Evolutionary conservation across 2,797 vertebrate genomes (phyloP).

Genomic region (Hypotaenidia philippensis): DNA sequence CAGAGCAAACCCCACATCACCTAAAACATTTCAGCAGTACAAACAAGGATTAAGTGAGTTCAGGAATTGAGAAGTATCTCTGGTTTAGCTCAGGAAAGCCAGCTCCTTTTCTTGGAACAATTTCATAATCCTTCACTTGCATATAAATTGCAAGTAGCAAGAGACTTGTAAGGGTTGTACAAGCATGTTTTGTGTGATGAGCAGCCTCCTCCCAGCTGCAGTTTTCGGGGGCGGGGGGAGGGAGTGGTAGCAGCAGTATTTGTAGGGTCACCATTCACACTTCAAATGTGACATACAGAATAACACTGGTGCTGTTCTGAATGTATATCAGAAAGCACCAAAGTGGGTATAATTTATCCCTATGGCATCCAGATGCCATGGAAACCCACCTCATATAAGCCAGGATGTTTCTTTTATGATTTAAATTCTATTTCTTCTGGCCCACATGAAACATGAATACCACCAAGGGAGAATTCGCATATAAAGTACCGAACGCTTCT

Average conservation of each 20-base stretch:
- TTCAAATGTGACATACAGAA: neutral
- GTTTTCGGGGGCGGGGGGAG: neutral
- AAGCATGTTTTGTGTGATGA: neutral
- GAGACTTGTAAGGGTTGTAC: neutral
- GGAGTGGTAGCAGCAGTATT: neutral
- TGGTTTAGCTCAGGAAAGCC: slow-evolving; percentile 10
- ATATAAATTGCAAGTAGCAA: neutral
- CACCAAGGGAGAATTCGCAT: neutral
- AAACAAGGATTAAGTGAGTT: neutral
- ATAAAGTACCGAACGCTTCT: neutral
- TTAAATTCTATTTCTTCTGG: slow-evolving; percentile 41
- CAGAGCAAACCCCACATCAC: neutral
- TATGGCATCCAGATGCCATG: slow-evolving; percentile 30
- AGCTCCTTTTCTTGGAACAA: neutral
- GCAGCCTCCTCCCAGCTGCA: neutral
- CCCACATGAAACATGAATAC: slow-evolving; percentile 11
- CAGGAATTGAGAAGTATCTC: neutral
- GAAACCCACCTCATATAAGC: slow-evolving; percentile 15
- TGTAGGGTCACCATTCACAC: neutral
- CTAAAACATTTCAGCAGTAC: neutral
- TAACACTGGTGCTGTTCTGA: neutral
- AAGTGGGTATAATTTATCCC: slow-evolving; percentile 29
- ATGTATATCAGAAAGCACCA: slow-evolving; percentile 20
- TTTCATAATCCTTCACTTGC: neutral
- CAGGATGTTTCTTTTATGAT: slow-evolving; percentile 34